Base-by-base conservation (phyloP, 1,140 invertebrate species). In the Venustaconcha ellipsiformis region DNA sequence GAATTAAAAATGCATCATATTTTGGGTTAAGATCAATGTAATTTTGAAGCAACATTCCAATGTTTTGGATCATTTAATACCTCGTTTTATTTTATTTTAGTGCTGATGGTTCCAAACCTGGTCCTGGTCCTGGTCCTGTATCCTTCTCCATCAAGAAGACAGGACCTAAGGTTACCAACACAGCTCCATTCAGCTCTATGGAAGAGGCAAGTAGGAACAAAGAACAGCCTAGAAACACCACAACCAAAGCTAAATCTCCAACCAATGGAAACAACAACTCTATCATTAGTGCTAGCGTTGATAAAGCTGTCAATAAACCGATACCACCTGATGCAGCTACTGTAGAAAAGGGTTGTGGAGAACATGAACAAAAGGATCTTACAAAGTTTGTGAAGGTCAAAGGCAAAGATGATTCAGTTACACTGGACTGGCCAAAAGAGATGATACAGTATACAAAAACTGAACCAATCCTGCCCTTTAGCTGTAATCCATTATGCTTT, bases 401-500 rank as follows among this genome's bases (percentile, higher is more conserved):
- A 18, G 76, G 79, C 69, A 80, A 80, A 70, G 81, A 82, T 78
- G 76, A 82, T 23, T 73, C 60, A 67, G 76, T 62, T 17, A 70
- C 65, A 68, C 68, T 82, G 30, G 81, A 82, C 55, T 82, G 81
- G 81, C 81, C 81, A 26, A 76, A 69, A 66, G 81, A 82, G 67
- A 82, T 82, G 81, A 73, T 82, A 37, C 76, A 76, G 60, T 78
- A 82, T 57, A 80, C 81, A 26, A 76, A 69, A 30, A 70, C 76
- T 55, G 73, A 80, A 56, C 81, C 81, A 37, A 72, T 58, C 15
- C 58, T 82, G 23, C 76, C 67, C 56, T 82, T 72, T 72, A 78
- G 79, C 65, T 82, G 81, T 71, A 82, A 82, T 76, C 81, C 81
- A 55, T 67, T 82, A 15, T 78, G 71, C 59, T 82, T 82, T 80